phyloP scores from a whole-genome alignment of 2,113 vertebrate genomes.

The Cariama cristata region DNA sequence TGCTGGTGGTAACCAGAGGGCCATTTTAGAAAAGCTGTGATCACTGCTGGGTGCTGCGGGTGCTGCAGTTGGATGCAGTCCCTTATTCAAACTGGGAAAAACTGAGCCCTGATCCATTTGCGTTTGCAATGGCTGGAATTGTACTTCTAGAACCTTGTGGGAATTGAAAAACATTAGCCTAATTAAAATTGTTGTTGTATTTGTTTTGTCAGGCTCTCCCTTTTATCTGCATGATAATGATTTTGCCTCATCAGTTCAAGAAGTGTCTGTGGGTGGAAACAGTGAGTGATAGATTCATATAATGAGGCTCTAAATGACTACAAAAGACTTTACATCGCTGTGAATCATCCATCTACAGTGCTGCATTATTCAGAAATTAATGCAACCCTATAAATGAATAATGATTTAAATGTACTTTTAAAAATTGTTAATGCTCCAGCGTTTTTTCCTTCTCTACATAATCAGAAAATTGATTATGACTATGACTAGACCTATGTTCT shows the following conservation, averaged over 20 bases:
- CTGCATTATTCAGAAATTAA: constrained; percentile 72
- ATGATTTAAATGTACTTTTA: constrained; percentile 73
- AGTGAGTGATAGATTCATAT: constrained; percentile 62
- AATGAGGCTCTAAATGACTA: constrained; percentile 70
- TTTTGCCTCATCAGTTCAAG: constrained; percentile 49
- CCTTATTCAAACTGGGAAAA: background rate
- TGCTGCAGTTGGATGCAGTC: background rate
- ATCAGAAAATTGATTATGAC: constrained; percentile 57
- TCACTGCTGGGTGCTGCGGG: background rate
- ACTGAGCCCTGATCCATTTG: background rate
- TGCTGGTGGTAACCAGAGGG: background rate
- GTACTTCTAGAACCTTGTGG: background rate
- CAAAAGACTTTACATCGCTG: constrained; percentile 51
- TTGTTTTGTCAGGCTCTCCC: constrained; percentile 47
- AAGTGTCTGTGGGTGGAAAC: constrained; percentile 35
- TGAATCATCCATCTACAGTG: constrained; percentile 61
- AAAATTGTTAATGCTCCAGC: constrained; percentile 64
- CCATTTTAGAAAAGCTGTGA: fast-evolving
- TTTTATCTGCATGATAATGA: constrained; percentile 42
- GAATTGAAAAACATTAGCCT: constrained; percentile 5
- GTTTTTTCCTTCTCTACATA: constrained; percentile 28
- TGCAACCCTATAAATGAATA: constrained; percentile 73
- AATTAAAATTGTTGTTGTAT: constrained; percentile 51
- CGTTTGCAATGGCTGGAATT: background rate
- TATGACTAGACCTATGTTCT: constrained; percentile 30